Evolutionary conservation across 1,140 invertebrate species (phyloP), one percentile per base, ranked within the genome.

Genomic region (Temnothorax nylanderi): DNA sequence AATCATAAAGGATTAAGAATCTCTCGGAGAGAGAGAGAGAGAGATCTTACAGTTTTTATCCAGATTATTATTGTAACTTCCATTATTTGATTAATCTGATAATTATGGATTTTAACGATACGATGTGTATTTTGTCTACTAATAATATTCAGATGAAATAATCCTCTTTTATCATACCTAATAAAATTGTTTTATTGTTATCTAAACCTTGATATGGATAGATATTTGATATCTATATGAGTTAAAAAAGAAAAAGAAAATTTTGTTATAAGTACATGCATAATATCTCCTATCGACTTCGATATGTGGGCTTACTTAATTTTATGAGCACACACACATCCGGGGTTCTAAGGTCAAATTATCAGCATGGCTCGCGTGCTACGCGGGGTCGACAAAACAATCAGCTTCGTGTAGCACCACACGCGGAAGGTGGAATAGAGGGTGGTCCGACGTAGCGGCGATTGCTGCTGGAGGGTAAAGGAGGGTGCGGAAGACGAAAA

Each of bases 361-460:
- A 92, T 93, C 91, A 86, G 87, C 80, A 65, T 77, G 41, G 91
- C 80, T 94, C 84, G 93, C 93, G 92, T 94, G 92, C 88, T 81
- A 75, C 67, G 49, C 75, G 18, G 88, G 88, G 91, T 94, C 92
- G 92, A 92, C 91, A 93, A 94, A 94, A 94, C 92, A 94, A 93
- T 92, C 92, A 92, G 87, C 85, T 87, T 87, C 84, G 88, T 89
- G 87, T 87, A 88, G 34, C 80, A 84, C 54, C 60, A 84, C 60
- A 84, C 69, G 76, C 74, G 71, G 34, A 62, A 85, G 88, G 69
- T 77, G 76, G 54, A 84, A 84, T 26, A 74, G 41, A 74, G 64
- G 72, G 64, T 71, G 67, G 51, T 34, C 51, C 49, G 56, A 72
- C 56, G 58, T 26, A 65, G 69, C 21, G 62, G 60, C 49, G 58